Conservation (phyloP, 2,113 vertebrate genomes). For the Aphyosemion australe region DNA sequence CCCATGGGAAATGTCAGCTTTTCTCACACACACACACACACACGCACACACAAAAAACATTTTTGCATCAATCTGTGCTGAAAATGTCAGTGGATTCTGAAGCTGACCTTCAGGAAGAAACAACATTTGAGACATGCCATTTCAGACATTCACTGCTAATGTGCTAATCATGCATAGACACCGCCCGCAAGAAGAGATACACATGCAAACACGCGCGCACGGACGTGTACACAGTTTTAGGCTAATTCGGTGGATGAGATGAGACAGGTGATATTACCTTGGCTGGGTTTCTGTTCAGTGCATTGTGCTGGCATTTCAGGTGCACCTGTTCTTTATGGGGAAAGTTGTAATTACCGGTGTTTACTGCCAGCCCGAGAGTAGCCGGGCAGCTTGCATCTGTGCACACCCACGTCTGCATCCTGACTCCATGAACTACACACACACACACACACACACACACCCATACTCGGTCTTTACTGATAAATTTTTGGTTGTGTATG, state of each 20-base stretch:
- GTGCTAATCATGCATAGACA: constrained; percentile 2
- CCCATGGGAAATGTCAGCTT: constrained; percentile 59
- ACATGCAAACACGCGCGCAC: constrained; percentile 11
- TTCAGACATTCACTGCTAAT: constrained; percentile 40
- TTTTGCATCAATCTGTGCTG: constrained; percentile 43
- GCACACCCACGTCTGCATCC: constrained; percentile 49
- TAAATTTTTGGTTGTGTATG: constrained; percentile 11
- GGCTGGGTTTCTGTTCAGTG: constrained; percentile 62
- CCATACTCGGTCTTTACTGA: background rate
- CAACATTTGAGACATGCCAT: constrained; percentile 42
- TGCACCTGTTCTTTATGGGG: constrained; percentile 76
- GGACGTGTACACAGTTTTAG: constrained; percentile 32
- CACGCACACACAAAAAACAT: constrained; percentile 1
- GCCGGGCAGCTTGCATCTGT: constrained; percentile 62
- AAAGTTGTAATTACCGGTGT: constrained; percentile 74
- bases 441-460: constrained; percentile 4
- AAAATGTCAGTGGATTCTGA: constrained; percentile 68
- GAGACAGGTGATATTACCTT: constrained; percentile 73
- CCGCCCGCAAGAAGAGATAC: background rate
- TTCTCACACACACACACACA: constrained; percentile 16
- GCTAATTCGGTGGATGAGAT: constrained; percentile 71
- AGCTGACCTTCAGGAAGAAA: constrained; percentile 72
- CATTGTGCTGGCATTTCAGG: constrained; percentile 57
- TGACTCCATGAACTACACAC: constrained; percentile 13
- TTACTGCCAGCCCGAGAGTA: constrained; percentile 66